A percentile compares a stretch with the other conserved stretches of the same genome.
Conservation (phyloP, 2,113 vertebrate genomes). For the Orientallactaga bullata region DNA sequence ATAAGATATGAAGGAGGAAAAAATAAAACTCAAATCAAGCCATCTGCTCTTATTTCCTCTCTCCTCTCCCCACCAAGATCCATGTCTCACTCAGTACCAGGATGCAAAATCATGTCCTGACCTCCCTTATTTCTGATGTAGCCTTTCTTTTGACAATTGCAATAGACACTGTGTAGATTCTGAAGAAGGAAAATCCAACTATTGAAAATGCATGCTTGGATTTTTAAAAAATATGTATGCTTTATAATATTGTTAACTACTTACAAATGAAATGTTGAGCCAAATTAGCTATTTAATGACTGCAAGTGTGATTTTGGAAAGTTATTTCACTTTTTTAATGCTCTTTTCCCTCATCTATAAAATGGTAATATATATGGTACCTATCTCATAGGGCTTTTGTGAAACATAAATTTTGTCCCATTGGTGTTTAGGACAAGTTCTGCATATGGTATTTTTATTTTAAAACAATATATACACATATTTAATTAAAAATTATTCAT, state of each 20-base stretch:
- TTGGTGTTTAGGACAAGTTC: not conserved
- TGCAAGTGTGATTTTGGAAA: not conserved
- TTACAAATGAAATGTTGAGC: not conserved
- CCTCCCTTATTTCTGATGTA: not conserved
- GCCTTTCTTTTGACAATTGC: not conserved
- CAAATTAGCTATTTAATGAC: not conserved
- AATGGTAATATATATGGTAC: not conserved
- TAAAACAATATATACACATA: not conserved
- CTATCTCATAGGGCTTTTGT: not conserved
- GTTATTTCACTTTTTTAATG: not conserved
- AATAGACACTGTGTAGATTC: not conserved
- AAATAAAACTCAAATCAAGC: not conserved
- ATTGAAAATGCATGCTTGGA: not conserved
- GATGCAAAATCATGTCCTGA: not conserved
- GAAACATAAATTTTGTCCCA: not conserved
- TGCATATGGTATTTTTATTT: not conserved
- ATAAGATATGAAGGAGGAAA: not conserved
- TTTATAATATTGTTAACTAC: not conserved
- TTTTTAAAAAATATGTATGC: not conserved
- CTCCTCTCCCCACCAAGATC: accelerated
- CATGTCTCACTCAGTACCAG: not conserved
- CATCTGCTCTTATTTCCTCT: not conserved
- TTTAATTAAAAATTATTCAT: not conserved
- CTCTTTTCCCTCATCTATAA: not conserved
- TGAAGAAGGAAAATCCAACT: not conserved